phyloP scores from a whole-genome alignment of 2,888 invertebrate genomes.

The Bruchidius siliquastri region DNA sequence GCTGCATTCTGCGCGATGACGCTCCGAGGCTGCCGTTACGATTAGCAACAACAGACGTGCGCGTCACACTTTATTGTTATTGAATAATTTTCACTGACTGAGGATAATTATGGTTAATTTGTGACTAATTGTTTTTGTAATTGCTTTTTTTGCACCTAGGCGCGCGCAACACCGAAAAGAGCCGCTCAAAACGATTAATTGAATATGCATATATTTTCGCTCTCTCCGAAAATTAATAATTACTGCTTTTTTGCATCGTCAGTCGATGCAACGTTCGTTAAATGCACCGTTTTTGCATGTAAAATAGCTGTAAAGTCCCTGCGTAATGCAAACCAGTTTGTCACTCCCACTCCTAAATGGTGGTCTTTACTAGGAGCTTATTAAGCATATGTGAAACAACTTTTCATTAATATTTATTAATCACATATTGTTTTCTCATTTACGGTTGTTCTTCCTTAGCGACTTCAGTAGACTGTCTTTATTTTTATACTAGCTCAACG shows the following conservation, averaged over 20 bases:
- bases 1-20: not conserved
- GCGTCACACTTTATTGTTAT: constrained; percentile 8
- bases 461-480: no score
- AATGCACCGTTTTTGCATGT: not conserved
- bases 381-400: no score
- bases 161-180: not conserved
- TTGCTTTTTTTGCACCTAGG: constrained; percentile 14
- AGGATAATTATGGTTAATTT: constrained; percentile 8
- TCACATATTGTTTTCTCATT: no score
- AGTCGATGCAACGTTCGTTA: not conserved
- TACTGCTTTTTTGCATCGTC: not conserved
- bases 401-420: no score
- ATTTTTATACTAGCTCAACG: no score
- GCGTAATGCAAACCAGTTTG: not conserved
- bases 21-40: not conserved
- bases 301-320: not conserved
- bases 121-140: constrained; percentile 9
- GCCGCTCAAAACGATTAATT: not conserved
- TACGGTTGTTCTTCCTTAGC: no score
- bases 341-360: no score
- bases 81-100: constrained; percentile 9
- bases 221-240: not conserved
- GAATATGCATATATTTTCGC: not conserved
- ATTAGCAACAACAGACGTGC: constrained; percentile 6
- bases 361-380: not conserved